Base-by-base conservation (phyloP, 2,113 vertebrate species). In the Mastomys natalensis region DNA sequence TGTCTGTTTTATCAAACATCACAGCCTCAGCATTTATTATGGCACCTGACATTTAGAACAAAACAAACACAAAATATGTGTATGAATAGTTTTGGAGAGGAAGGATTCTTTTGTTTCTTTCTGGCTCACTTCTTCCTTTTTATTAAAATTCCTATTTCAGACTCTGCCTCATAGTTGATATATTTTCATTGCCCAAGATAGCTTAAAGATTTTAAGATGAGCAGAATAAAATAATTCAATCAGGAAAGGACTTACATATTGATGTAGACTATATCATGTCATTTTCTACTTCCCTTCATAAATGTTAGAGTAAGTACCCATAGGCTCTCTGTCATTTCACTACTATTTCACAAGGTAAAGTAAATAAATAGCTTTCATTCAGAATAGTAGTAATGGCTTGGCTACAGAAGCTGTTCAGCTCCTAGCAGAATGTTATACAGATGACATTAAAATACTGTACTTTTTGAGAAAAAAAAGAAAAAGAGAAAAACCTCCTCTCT, bases 161-260 rank as follows among this genome's bases (percentile, higher is more conserved):
- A 92, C 31, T 85, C 62, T 80, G 3, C 15, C 26, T 91, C 6
- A 15, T 73, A 13, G 16, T 82, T n/a, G 51, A 26, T 93, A 9
- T 93, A 24, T 92, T 94, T 91, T 55, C 60, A n/a, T 81, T 48
- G 37, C 7, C 70, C 5, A 53, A 90, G 45, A 78, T 48, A 53
- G 66, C 48, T 72, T 29, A 40, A 77, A 15, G n/a, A 90, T 88
- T 97, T 93, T 77, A 95, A 89, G 34, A 53, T 60, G 55, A 81
- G 21, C 11, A 93, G 51, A 40, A 93, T 77, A 43, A 94, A 91
- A 80, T 73, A 72, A 85, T 16, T 40, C 16, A 45, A 12, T 48
- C 9, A 58, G 58, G 26, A 68, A 48, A 73, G 43, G 9, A 86
- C 11, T 66, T 84, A 29, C 0, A 76, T 74, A 13, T 34, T 81